phyloP scores from a whole-genome alignment of 2,888 invertebrate species.

The Melieria picta region DNA sequence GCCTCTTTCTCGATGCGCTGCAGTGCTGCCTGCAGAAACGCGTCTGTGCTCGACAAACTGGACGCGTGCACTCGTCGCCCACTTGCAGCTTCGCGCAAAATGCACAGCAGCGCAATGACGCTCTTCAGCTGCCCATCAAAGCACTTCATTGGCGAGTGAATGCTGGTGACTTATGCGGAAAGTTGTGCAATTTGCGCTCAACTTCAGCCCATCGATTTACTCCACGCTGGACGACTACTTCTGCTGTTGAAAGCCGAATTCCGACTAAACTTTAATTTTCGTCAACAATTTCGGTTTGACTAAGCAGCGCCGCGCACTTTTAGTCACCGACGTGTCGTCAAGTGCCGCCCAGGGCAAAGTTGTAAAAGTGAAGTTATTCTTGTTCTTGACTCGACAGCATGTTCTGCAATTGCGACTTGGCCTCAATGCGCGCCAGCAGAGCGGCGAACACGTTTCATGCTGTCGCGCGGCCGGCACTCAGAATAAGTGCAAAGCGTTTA shows the following conservation, averaged over 20 bases:
- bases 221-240: slow-evolving; percentile 15
- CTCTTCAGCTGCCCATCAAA: slow-evolving; percentile 15
- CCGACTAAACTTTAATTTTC: slow-evolving; percentile 26
- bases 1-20: too few relatives aligned
- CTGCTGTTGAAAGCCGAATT: slow-evolving; percentile 21
- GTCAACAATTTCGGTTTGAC: neutral
- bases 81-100: neutral
- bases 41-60: too few relatives aligned
- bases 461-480: too few relatives aligned
- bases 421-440: too few relatives aligned
- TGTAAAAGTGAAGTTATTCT: slow-evolving; percentile 27
- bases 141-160: slow-evolving; percentile 12
- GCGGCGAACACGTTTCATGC: too few relatives aligned
- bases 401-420: neutral
- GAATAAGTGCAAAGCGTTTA: too few relatives aligned
- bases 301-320: neutral
- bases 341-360: neutral
- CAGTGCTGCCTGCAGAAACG: too few relatives aligned
- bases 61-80: too few relatives aligned
- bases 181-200: slow-evolving; percentile 14
- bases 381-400: slow-evolving; percentile 8
- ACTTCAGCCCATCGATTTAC: slow-evolving; percentile 12
- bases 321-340: neutral
- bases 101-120: slow-evolving; percentile 17
- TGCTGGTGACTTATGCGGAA: slow-evolving; percentile 13